A percentile compares a stretch with the other conserved stretches of the same genome.
Evolutionary conservation across 2,888 invertebrate genomes (phyloP).

Genomic region (Sphaeridia pumilis): DNA sequence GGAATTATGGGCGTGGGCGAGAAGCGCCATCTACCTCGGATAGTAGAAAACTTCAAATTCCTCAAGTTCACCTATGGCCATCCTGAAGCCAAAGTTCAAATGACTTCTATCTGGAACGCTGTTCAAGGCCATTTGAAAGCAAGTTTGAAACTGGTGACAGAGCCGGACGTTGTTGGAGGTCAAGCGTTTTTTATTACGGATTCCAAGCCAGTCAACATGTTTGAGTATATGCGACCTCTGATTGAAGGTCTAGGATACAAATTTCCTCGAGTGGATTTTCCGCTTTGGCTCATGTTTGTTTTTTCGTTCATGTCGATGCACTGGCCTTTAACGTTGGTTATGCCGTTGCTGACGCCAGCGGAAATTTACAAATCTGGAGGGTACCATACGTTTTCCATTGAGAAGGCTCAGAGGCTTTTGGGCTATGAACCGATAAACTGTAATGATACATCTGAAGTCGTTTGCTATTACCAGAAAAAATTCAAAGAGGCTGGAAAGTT

Average conservation of each 20-base stretch:
- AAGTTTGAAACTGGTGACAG: constrained; percentile 34
- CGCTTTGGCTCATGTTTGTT: constrained; percentile 37
- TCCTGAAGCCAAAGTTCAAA: constrained; percentile 34
- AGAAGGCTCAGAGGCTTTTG: constrained; percentile 25
- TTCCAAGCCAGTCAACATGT: constrained; percentile 41
- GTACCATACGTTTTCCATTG: constrained; percentile 41
- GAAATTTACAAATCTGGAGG: constrained; percentile 43
- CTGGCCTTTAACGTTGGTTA: constrained; percentile 38
- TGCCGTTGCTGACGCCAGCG: constrained; percentile 41
- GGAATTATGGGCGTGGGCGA: constrained; percentile 44
- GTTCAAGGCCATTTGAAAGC: constrained; percentile 39
- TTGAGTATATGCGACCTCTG: constrained; percentile 41
- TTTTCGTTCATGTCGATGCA: constrained; percentile 23
- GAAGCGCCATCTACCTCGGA: constrained; percentile 41
- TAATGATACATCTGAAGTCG: constrained; percentile 25
- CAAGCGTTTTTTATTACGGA: constrained; percentile 43
- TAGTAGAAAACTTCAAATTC: constrained; percentile 37
- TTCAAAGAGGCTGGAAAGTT: too few relatives aligned
- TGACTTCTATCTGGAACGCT: constrained; percentile 40
- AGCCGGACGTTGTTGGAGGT: constrained; percentile 37
- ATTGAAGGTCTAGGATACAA: constrained; percentile 39
- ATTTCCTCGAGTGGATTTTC: constrained; percentile 36
- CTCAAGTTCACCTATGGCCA: constrained; percentile 32
- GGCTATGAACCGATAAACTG: constrained; percentile 27
- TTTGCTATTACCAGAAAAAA: constrained; percentile 21